Percentiles rank a stretch among this genome's conserved stretches.
phyloP scores from a whole-genome alignment of 1,140 invertebrate genomes.

The Camponotus vicinus region DNA sequence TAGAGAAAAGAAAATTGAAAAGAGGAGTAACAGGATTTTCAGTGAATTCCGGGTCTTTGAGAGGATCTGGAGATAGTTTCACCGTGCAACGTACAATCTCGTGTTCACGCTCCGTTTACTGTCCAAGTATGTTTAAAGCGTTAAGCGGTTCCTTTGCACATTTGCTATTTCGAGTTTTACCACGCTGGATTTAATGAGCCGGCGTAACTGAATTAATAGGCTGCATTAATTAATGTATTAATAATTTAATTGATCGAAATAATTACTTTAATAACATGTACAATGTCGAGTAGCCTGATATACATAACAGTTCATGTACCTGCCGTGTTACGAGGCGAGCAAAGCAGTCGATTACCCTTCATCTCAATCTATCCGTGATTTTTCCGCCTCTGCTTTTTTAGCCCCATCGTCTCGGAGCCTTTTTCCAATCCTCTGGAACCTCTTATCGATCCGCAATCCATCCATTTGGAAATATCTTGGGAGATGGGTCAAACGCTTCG shows the following conservation, averaged over 20 bases:
- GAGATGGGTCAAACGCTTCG: constrained; percentile 51
- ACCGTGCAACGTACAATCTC: constrained; percentile 4
- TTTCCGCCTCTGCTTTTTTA: constrained; percentile 31
- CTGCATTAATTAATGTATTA: constrained; percentile 5
- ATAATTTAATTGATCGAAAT: constrained; percentile 21
- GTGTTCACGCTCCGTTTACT: constrained; percentile 37
- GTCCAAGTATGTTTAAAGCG: constrained; percentile 1
- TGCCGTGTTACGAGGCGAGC: constrained; percentile 19
- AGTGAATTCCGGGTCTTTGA: constrained; percentile 11
- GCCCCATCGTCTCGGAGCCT: not conserved
- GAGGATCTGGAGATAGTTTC: constrained; percentile 16
- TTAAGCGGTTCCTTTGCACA: not conserved
- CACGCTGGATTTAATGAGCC: not conserved
- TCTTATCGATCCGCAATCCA: constrained; percentile 54
- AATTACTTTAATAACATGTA: constrained; percentile 11
- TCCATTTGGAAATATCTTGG: constrained; percentile 63
- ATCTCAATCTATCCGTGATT: constrained; percentile 47
- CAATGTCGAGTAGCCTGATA: not conserved
- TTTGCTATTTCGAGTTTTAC: not conserved
- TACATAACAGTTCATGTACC: constrained; percentile 27
- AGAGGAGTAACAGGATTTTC: not conserved
- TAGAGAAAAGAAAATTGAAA: not conserved
- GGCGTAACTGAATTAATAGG: not conserved
- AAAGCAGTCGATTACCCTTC: constrained; percentile 44
- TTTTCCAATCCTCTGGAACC: constrained; percentile 22